Evolutionary conservation across 2,113 vertebrate species (phyloP).

Genomic region (Tauraco erythrolophus): DNA sequence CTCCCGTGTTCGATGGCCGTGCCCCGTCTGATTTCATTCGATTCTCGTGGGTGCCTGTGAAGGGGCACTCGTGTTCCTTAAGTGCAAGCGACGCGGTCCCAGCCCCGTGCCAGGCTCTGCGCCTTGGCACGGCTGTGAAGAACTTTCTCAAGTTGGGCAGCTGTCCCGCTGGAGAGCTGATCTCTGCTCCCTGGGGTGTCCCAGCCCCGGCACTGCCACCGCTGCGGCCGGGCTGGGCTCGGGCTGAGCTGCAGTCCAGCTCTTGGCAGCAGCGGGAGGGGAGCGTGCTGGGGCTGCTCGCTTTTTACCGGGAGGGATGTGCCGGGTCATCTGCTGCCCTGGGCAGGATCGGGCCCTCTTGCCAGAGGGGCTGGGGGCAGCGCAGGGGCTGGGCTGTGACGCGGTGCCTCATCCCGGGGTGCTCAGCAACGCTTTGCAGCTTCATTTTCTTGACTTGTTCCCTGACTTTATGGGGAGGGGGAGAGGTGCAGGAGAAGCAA

Average conservation of each 20-base stretch:
- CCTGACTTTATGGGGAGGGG: not conserved
- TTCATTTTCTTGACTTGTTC: not conserved
- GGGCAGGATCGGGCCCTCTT: not conserved
- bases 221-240: not conserved
- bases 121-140: not conserved
- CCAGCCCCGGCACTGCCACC: not conserved
- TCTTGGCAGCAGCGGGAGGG: too few species aligned
- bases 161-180: not conserved
- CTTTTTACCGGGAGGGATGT: not conserved
- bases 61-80: not conserved
- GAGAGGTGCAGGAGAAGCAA: not conserved
- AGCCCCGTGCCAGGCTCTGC: not conserved
- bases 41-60: not conserved
- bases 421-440: fast-evolving
- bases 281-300: too few species aligned
- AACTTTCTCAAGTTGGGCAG: not conserved
- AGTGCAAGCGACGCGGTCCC: not conserved
- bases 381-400: not conserved
- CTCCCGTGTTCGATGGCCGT: not conserved
- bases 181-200: not conserved
- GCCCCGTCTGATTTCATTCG: not conserved
- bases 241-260: fast-evolving
- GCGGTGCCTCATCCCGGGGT: not conserved
- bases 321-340: too few species aligned
- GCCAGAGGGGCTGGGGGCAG: not conserved